A percentile compares a stretch with the other conserved stretches of the same genome.
These are phyloP conservation scores for Arctopsyche grandis DNA, from an alignment of 1,140 invertebrate genomes.

Conservation along the genomic window DNA sequence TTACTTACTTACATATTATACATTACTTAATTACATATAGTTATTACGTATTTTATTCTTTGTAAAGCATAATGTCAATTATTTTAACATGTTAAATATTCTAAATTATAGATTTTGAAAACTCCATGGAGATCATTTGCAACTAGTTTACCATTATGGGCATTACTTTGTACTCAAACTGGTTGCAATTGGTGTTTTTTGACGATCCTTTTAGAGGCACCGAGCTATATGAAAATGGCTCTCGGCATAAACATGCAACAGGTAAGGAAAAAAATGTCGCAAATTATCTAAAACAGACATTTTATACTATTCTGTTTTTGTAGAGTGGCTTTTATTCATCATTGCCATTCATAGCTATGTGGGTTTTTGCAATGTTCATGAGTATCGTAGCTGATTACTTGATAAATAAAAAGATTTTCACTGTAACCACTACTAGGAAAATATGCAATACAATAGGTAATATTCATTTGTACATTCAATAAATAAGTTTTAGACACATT, in stretches of 20 bases:
- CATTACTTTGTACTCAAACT: conserved; percentile 71
- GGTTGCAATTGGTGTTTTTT: conserved; percentile 75
- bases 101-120: conserved; percentile 21
- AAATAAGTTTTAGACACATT: conserved; percentile 1
- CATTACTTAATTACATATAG: no score
- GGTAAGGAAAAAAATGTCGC: conserved; percentile 57
- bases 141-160: conserved; percentile 71
- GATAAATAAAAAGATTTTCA: conserved; percentile 66
- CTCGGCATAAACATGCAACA: conserved; percentile 70
- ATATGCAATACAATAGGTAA: conserved; percentile 72
- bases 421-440: conserved; percentile 70
- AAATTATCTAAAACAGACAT: neutral
- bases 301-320: neutral
- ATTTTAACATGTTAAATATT: no score
- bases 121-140: conserved; percentile 73
- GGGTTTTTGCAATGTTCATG: conserved; percentile 68
- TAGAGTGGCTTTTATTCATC: conserved; percentile 72
- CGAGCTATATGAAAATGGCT: conserved; percentile 76
- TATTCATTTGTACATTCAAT: neutral
- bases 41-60: no score
- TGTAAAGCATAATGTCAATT: no score
- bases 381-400: conserved; percentile 72
- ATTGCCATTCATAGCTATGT: conserved; percentile 74
- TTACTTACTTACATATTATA: no score
- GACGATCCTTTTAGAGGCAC: conserved; percentile 76